A percentile compares a stretch with the other conserved stretches of the same genome.
Evolutionary conservation across 2,797 vertebrate species (phyloP).

Genomic region (Hydrocynus forskahlii): DNA sequence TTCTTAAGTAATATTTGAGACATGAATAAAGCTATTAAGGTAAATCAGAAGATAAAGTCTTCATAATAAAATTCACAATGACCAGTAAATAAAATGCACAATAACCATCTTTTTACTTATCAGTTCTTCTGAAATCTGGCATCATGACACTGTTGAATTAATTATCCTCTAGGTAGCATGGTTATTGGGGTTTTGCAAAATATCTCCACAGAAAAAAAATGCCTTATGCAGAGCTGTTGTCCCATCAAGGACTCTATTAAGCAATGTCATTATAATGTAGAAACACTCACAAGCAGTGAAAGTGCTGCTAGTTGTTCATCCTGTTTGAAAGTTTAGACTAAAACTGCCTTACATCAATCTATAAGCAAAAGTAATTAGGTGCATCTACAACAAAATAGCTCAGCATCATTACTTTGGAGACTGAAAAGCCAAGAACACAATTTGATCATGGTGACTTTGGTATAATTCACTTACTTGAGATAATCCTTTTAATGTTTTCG

Average conservation of each 20-base stretch:
- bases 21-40: background rate
- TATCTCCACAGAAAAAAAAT: background rate
- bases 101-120: background rate
- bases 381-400: background rate
- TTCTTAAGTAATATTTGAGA: conserved; percentile 7
- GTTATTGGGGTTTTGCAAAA: no score
- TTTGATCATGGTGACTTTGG: background rate
- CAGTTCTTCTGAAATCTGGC: background rate
- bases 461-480: conserved; percentile 1
- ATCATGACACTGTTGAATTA: background rate
- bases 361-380: background rate
- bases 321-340: no score
- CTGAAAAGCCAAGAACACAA: conserved; percentile 35
- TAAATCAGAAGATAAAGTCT: background rate
- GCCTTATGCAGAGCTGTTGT: background rate
- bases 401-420: background rate
- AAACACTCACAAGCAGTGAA: background rate
- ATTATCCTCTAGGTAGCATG: no score
- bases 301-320: no score
- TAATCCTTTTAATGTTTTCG: conserved; percentile 19
- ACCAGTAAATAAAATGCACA: background rate
- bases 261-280: background rate
- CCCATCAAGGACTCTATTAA: background rate
- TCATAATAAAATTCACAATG: background rate
- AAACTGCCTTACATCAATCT: background rate